Conservation (phyloP, 1,140 invertebrate genomes). For the Helicorthomorpha holstii region DNA sequence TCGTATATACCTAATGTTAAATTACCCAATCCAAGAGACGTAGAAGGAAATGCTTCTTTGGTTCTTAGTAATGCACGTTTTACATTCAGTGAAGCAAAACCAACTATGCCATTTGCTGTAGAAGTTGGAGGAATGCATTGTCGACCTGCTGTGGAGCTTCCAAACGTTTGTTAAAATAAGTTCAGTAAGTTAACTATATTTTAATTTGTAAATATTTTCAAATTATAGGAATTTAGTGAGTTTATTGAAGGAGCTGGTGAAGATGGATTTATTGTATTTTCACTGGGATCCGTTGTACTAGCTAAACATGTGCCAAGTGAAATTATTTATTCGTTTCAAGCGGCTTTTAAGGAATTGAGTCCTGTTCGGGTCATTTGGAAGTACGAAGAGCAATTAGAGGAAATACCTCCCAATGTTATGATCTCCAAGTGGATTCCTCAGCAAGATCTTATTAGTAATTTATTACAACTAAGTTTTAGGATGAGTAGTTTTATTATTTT, state of each 20-base stretch:
- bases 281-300: constrained; percentile 1
- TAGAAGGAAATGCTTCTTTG: constrained; percentile 49
- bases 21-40: not conserved
- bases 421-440: constrained; percentile 14
- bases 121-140: constrained; percentile 72
- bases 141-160: constrained; percentile 38
- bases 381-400: constrained; percentile 4
- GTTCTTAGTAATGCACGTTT: constrained; percentile 58
- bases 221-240: not conserved
- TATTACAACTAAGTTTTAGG: not conserved
- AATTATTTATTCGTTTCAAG: not conserved
- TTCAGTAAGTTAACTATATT: too few relatives aligned
- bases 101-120: constrained; percentile 55
- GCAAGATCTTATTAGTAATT: constrained; percentile 20
- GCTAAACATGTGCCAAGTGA: not conserved
- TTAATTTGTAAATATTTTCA: too few relatives aligned
- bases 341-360: constrained; percentile 4
- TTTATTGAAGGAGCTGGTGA: constrained; percentile 2
- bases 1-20: not conserved
- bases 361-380: constrained; percentile 11
- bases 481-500: not conserved
- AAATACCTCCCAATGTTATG: constrained; percentile 4
- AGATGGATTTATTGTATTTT: constrained; percentile 7
- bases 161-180: too few relatives aligned
- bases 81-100: constrained; percentile 47